A percentile compares a stretch with the other conserved stretches of the same genome.
Conservation (phyloP, 2,888 invertebrate species). For the Agrypnus murinus region DNA sequence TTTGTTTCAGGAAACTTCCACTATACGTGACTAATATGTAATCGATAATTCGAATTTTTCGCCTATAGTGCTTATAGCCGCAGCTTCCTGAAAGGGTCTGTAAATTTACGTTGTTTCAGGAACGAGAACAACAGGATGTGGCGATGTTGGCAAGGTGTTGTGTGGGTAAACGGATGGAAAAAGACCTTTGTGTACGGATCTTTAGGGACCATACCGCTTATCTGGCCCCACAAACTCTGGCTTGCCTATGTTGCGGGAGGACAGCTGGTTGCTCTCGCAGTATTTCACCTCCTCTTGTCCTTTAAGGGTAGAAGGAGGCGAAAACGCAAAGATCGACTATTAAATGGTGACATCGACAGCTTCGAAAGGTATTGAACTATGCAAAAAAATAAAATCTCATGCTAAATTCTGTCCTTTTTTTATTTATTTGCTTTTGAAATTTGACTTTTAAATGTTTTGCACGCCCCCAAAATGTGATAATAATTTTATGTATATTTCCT, state of each 20-base stretch:
- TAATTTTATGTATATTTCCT: too few relatives aligned
- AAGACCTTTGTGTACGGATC: constrained; percentile 67
- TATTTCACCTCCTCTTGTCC: constrained; percentile 69
- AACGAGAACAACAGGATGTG: constrained; percentile 65
- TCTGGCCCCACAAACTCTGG: constrained; percentile 72
- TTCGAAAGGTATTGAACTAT: constrained; percentile 66
- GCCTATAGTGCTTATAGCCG: constrained; percentile 9
- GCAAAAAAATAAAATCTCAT: too few relatives aligned
- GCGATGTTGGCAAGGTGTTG: constrained; percentile 65
- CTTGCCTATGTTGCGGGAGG: constrained; percentile 73
- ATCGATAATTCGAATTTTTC: constrained; percentile 38
- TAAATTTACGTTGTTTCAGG: constrained; percentile 59
- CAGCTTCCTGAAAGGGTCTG: constrained; percentile 29
- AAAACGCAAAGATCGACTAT: constrained; percentile 64
- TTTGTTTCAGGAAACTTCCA: constrained; percentile 26
- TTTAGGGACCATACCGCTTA: constrained; percentile 66
- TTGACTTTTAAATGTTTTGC: constrained; percentile 28
- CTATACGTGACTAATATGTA: constrained; percentile 42
- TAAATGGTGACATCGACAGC: constrained; percentile 68
- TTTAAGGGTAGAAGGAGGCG: constrained; percentile 63
- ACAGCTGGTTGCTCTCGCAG: constrained; percentile 70
- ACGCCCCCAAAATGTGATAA: background rate
- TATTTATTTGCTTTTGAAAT: background rate
- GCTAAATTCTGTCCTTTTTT: background rate
- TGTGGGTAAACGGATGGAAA: constrained; percentile 68